These are phyloP conservation scores for Acanthosepion esculentum DNA, from an alignment of 2,888 invertebrate genomes.

Conservation along the genomic window DNA sequence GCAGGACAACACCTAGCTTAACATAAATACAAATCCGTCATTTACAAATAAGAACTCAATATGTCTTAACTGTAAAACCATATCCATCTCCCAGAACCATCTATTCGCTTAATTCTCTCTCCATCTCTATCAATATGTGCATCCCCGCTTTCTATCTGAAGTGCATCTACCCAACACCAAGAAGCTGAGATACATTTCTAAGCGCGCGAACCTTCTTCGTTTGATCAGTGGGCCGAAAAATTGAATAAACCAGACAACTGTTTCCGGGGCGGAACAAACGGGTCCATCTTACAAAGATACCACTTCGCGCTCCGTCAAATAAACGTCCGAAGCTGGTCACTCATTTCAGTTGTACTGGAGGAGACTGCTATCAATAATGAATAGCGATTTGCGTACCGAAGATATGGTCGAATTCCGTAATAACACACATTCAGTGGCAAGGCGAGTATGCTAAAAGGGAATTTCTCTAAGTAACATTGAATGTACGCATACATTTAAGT, in stretches of 20 bases:
- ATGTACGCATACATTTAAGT: not conserved
- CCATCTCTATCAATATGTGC: not conserved
- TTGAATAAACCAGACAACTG: not conserved
- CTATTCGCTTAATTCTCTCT: not conserved
- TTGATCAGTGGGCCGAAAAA: not conserved
- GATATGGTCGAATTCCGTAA: not conserved
- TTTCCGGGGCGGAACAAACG: slow-evolving; percentile 18
- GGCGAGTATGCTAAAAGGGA: not conserved
- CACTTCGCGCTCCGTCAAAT: slow-evolving; percentile 33
- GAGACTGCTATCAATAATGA: not conserved
- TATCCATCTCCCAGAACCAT: not conserved
- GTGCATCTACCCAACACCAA: not conserved
- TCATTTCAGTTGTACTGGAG: not conserved
- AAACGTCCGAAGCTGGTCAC: not conserved
- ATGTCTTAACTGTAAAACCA: not conserved
- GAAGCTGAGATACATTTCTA: not conserved
- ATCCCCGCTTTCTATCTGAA: not conserved
- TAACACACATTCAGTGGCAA: not conserved
- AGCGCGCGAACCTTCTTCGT: not conserved
- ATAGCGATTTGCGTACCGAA: not conserved
- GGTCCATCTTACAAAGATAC: slow-evolving; percentile 11
- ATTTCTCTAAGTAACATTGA: not conserved
- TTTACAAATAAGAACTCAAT: not conserved
- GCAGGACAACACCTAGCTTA: not conserved
- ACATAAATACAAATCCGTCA: not conserved